Percentiles rank a stretch among this genome's conserved stretches.
Conservation (phyloP, 2,888 invertebrate species). For the Oscheius myriophilus region DNA sequence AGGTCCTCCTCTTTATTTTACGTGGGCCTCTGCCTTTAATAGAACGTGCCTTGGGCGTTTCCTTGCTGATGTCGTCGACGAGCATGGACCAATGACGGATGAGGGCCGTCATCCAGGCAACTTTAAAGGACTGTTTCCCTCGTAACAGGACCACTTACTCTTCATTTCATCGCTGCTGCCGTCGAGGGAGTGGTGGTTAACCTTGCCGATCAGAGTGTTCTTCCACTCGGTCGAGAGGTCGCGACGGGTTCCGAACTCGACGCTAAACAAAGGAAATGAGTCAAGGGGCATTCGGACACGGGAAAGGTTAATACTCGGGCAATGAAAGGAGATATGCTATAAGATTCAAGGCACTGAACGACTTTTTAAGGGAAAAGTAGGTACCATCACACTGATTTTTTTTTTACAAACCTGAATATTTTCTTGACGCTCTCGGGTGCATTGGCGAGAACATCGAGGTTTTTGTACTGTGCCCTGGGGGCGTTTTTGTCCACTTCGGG, state of each 20-base stretch:
- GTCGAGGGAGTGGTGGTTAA: slow-evolving; percentile 61
- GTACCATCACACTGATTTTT: no score
- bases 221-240: slow-evolving; percentile 67
- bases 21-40: no score
- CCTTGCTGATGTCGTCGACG: slow-evolving; percentile 59
- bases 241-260: slow-evolving; percentile 62
- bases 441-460: slow-evolving; percentile 57
- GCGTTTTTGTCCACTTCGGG: slow-evolving; percentile 57
- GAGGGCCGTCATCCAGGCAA: slow-evolving; percentile 66
- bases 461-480: slow-evolving; percentile 57
- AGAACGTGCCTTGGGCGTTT: slow-evolving; percentile 46
- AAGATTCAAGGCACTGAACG: no score
- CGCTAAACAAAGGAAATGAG: slow-evolving; percentile 40
- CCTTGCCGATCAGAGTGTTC: slow-evolving; percentile 54
- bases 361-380: no score
- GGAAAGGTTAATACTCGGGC: background rate
- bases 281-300: background rate
- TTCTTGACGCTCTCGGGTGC: slow-evolving; percentile 66
- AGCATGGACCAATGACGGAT: slow-evolving; percentile 69
- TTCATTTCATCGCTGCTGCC: slow-evolving; percentile 58
- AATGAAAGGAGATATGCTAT: no score
- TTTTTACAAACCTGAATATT: slow-evolving; percentile 62
- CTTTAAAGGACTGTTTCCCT: slow-evolving; percentile 38
- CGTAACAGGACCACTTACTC: slow-evolving; percentile 42
- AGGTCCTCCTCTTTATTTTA: no score